Base-by-base conservation (phyloP, 2,113 vertebrate species). In the Heliornis fulica region DNA sequence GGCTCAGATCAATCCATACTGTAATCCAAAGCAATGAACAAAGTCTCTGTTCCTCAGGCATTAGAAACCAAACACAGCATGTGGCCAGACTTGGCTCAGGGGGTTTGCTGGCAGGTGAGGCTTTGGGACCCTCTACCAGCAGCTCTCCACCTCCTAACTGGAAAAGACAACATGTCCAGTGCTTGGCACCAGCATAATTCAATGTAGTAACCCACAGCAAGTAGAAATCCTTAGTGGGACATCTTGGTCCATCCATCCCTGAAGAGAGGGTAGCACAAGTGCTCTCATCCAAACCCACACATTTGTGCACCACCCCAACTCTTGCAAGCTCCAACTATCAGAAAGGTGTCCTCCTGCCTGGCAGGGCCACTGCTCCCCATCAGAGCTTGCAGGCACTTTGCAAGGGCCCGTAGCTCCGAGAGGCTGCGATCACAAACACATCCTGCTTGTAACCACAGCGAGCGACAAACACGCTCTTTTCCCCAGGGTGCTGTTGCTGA, bases 341-440 rank as follows among this genome's bases (percentile, higher is more conserved):
- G 1, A 87, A 90, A 63, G 16, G 13, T 7, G 18, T 34, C 56
- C 57, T 51, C 59, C 92, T 16, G 82, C 91, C 79, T 43, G 82
- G 63, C 74, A 66, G 43, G 9, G 83, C 91, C 36, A 34, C 11
- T 5, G 7, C 25, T 32, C 43, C 68, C 28, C 54, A 3, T 5
- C 0, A 21, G 76, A 45, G 45, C 36, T 60, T 7, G 0, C 38
- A 4, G 54, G 6, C 29, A 3, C 63, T 41, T 4, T 14, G 20
- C 89, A 38, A 29, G 51, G 29, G n/a, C 83, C 32, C 5, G 0
- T 5, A n/a, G 34, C 79, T 36, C 77, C 18, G 2, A 8, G 25
- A 51, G 59, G 34, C 45, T n/a, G 57, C 6, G 2, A 43, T 6
- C 90, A 34, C 87, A 6, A 34, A 14, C 31, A 3, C 66, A 25